A percentile compares a stretch with the other conserved stretches of the same genome.
Conservation (phyloP, 2,113 vertebrate genomes). For the Pluvianellus socialis region DNA sequence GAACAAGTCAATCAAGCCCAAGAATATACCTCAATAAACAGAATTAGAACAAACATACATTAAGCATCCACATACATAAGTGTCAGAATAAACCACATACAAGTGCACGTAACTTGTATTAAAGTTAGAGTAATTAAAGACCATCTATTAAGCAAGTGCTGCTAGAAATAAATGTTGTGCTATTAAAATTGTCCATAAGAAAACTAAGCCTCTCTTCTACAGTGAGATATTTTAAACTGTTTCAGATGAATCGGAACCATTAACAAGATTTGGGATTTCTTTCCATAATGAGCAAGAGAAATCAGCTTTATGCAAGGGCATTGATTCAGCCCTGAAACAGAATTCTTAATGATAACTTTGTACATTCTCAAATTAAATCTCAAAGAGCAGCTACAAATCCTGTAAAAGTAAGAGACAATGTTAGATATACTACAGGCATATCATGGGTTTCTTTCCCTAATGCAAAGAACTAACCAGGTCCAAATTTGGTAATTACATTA, state of each 20-base stretch:
- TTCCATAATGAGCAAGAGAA: not conserved
- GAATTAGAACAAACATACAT: not conserved
- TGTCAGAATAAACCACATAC: not conserved
- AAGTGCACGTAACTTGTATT: accelerated
- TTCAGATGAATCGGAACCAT: not conserved
- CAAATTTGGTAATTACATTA: not conserved
- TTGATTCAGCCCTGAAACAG: not conserved
- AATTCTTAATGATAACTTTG: not conserved
- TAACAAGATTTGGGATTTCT: accelerated
- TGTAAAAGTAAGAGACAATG: not conserved
- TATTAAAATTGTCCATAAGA: not conserved
- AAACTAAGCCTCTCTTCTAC: not conserved
- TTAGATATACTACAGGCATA: not conserved
- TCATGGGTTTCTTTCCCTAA: accelerated
- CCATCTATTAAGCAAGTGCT: not conserved
- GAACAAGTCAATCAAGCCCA: not conserved
- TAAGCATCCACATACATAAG: not conserved
- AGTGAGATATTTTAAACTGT: not conserved
- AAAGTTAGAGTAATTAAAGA: not conserved
- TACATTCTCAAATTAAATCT: not conserved
- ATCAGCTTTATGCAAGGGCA: not conserved
- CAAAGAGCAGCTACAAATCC: not conserved
- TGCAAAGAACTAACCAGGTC: not conserved
- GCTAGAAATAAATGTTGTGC: not conserved
- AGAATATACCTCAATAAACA: not conserved